These are phyloP conservation scores for Chondrosia reniformis DNA, from an alignment of 37 sponge, comb jelly and placozoan species.

Conservation along the genomic window DNA sequence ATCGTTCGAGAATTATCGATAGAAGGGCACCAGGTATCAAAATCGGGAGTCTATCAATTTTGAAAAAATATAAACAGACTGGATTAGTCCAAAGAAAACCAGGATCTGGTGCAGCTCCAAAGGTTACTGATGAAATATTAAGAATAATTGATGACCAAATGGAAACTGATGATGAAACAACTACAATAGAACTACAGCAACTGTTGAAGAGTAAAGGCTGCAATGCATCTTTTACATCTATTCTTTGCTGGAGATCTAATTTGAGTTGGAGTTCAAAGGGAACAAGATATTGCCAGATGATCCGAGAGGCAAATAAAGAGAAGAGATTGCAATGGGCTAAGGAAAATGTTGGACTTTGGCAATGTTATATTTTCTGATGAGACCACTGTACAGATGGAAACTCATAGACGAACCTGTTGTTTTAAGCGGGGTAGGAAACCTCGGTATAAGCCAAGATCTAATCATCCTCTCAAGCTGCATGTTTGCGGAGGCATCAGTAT, in stretches of 20 bases:
- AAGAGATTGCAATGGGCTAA: slow-evolving; percentile 16
- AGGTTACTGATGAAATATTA: not conserved
- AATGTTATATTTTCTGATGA: not conserved
- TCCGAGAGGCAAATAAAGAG: slow-evolving; percentile 1
- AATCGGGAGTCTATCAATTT: not conserved
- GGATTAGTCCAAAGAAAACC: not conserved
- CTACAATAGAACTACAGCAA: not conserved
- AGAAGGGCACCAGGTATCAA: not conserved
- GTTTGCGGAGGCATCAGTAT: not conserved
- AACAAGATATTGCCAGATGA: slow-evolving; percentile 16
- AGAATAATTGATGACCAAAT: not conserved
- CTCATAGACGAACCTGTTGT: not conserved
- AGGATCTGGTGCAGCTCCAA: not conserved
- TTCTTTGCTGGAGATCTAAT: slow-evolving; percentile 4
- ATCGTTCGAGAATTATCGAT: not conserved
- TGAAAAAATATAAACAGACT: not conserved
- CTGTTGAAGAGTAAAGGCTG: slow-evolving; percentile 7
- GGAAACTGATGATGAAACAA: slow-evolving; percentile 17
- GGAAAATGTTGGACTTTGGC: not conserved
- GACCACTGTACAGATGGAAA: slow-evolving; percentile 6
- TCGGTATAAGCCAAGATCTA: not conserved
- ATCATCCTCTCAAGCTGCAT: slow-evolving; percentile 3
- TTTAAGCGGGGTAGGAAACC: not conserved
- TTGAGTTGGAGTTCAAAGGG: slow-evolving; percentile 15
- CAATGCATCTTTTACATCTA: not conserved